These are phyloP conservation scores for Leucoma salicis DNA, from an alignment of 2,888 invertebrate genomes.

Conservation along the genomic window DNA sequence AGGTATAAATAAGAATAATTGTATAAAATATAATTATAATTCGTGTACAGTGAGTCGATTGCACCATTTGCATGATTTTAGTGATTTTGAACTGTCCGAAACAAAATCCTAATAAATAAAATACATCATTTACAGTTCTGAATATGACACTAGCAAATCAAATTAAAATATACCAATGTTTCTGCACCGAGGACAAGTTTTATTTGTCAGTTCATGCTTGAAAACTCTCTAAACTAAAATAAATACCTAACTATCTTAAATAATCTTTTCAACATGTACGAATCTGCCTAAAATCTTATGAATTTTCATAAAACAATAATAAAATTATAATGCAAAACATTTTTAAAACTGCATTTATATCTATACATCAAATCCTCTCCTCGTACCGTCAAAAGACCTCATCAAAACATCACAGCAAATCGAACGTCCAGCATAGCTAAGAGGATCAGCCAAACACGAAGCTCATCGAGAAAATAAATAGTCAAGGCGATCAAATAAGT, in stretches of 20 bases:
- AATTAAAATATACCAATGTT: constrained; percentile 51
- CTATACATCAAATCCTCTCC: constrained; percentile 78
- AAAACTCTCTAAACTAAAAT: constrained; percentile 80
- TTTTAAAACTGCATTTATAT: constrained; percentile 80
- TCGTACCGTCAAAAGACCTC: constrained; percentile 77
- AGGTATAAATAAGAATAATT: constrained; percentile 15
- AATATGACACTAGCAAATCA: constrained; percentile 64
- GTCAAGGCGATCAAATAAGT: constrained; percentile 54
- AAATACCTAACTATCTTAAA: constrained; percentile 82
- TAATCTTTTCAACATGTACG: constrained; percentile 79
- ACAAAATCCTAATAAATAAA: not conserved
- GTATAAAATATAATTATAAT: constrained; percentile 45
- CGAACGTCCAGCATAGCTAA: constrained; percentile 56
- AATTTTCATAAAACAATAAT: constrained; percentile 79
- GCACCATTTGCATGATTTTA: constrained; percentile 56
- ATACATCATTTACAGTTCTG: constrained; percentile 39
- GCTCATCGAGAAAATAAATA: constrained; percentile 54
- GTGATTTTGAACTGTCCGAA: constrained; percentile 45
- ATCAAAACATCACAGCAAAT: constrained; percentile 77
- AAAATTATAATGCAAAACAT: constrained; percentile 83
- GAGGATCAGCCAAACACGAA: constrained; percentile 46
- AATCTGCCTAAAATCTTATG: constrained; percentile 78
- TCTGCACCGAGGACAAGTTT: constrained; percentile 55
- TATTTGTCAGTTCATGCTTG: constrained; percentile 61
- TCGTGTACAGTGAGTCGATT: constrained; percentile 52